These are phyloP conservation scores for Oncorhynchus masou DNA, from an alignment of 2,113 vertebrate species.

Conservation along the genomic window DNA sequence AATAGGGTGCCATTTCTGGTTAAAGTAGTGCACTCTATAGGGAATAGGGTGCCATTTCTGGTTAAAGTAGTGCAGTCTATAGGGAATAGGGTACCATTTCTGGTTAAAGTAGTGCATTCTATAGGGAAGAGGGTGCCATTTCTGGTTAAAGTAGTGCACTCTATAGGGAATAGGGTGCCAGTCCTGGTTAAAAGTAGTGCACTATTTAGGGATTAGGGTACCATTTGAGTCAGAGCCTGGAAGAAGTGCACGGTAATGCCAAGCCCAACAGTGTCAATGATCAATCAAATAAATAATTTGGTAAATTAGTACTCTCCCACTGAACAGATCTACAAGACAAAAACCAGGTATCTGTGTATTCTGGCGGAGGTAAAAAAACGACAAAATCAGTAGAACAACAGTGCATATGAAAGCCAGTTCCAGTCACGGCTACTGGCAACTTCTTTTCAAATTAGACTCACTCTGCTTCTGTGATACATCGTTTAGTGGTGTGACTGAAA, in stretches of 20 bases:
- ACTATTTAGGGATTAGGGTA: no score
- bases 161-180: no score
- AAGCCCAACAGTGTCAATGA: constrained; percentile 8
- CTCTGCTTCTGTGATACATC: constrained; percentile 63
- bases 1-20: no score
- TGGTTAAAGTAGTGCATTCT: no score
- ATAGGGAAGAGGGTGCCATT: no score
- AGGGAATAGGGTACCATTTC: no score
- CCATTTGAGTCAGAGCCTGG: no score
- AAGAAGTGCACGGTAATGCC: constrained; percentile 16
- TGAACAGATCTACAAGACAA: constrained; percentile 27
- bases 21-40: no score
- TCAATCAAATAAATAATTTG: constrained; percentile 21
- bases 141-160: no score
- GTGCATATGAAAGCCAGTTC: not conserved
- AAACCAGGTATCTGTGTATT: constrained; percentile 27
- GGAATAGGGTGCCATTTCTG: no score
- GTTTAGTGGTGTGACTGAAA: constrained; percentile 59
- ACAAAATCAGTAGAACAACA: not conserved
- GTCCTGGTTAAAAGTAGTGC: no score
- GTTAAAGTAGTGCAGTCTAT: no score
- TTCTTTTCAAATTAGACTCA: constrained; percentile 57
- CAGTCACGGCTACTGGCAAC: constrained; percentile 45
- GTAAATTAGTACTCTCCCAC: constrained; percentile 17
- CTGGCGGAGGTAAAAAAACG: not conserved